Base-by-base conservation (phyloP, 2,113 vertebrate species). In the Cyanoliseus patagonus region DNA sequence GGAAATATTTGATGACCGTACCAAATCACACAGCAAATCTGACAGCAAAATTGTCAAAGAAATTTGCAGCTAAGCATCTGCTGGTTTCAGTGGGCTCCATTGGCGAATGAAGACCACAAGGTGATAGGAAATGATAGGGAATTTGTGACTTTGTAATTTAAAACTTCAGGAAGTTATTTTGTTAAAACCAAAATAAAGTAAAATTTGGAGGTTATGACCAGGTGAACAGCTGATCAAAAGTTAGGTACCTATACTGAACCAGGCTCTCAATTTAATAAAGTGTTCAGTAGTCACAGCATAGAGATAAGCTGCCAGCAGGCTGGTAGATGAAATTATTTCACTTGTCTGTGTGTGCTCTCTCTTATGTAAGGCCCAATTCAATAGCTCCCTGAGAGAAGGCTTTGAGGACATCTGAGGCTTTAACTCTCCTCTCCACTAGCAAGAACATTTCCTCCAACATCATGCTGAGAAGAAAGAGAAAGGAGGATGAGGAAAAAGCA, bases 401-500 rank as follows among this genome's bases (percentile, higher is more conserved):
- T 62, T 52, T 68, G 37, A 51, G 66, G 25, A 42, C 15, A 73
- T 37, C 35, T 62, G 63, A 81, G 35, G 7, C 53, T 83, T 76
- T 66, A 70, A 67, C 23, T 55, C 3, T 74, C 7, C 17, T 79
- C 46, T 77, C 28, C 59, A 41, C 22, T 35, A 62, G 25, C 17
- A 63, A 62, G 51, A 70, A 25, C 1, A 0, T 81, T 61, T 89
- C 33, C 20, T 73, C 20, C 31, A 62, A 6, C 8, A 18, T 42
- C 0, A 1, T 4, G 19, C 10, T 62, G 37, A 42, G 52, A 46
- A 51, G 39, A 35, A 44, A 66, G 8, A 88, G 33, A 75, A 84
- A 3, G 2, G 17, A 3, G 2, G 17, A 51, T 0, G 2, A 86
- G 52, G 47, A 68, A 83, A 74, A 73, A 2, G 2, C 9, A 49